Evolutionary conservation across 1,140 invertebrate species (phyloP), one percentile per base, ranked within the genome.

Genomic region (Drosophila micromelanica): DNA sequence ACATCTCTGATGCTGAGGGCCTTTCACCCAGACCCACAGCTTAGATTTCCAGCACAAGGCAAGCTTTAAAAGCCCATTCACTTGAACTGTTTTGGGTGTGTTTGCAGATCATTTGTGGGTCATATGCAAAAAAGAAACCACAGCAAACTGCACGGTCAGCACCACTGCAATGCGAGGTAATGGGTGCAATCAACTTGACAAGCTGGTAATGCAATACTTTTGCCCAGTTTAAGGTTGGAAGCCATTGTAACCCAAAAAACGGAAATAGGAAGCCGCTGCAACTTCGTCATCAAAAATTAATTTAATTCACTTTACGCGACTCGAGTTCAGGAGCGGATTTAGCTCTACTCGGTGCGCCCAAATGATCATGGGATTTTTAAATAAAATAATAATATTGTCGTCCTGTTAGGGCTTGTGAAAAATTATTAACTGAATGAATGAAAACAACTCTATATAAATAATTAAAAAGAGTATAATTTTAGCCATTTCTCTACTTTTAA

Each of bases 61-160:
- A 23, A 27, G 23, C 38, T 42, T 42, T 17, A 40, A 30, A 27
- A 12, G 4, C 32, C 73, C 80, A 62, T 80, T 85, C 81, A 80
- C 73, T 77, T 70, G 30, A 37, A 38, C 65, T 43, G 63, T 37
- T 40, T 48, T 13, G 55, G 64, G 64, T 68, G 54, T 77, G 75
- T 60, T 69, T 77, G 61, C 64, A 60, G 82, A 80, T 81, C 84
- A 78, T 67, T 86, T 87, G 68, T 86, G 78, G 82, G 82, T 87
- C 82, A 89, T 73, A 70, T 65, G 65, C 73, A 81, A 60, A 76
- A 80, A 45, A 38, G n/a, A 54, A 71, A 54, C 32, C 62, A 63
- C 48, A 20, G 57, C 65, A 62, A 52, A 23, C 61, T 77, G 73
- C 74, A 74, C 49, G 73, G 75, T 85, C 80, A 79, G 73, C 68